Conservation (phyloP, 2,113 vertebrate genomes). For the Lamprotornis superbus region DNA sequence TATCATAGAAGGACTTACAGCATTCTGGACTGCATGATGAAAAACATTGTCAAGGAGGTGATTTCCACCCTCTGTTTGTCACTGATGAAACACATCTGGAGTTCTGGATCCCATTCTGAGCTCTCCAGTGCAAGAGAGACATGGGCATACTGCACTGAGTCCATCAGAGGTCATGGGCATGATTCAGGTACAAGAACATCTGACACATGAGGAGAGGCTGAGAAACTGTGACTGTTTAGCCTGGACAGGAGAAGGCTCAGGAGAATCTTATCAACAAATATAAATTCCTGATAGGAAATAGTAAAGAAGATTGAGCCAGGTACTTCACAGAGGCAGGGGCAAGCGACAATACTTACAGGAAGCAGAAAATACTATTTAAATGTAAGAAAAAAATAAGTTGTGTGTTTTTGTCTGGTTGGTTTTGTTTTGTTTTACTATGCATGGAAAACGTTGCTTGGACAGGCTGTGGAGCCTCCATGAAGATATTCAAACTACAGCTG, state of each 20-base stretch:
- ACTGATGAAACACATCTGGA: not conserved
- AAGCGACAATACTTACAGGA: not conserved
- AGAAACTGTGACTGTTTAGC: not conserved
- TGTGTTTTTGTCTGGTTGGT: rapidly evolving
- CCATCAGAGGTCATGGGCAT: not conserved
- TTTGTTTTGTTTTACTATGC: not conserved
- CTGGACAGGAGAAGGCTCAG: not conserved
- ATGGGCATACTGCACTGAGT: not conserved
- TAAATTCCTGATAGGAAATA: not conserved
- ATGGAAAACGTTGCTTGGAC: not conserved
- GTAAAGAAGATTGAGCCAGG: not conserved
- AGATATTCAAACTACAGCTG: not conserved
- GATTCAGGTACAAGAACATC: not conserved
- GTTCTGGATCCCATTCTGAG: not conserved
- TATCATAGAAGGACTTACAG: not conserved
- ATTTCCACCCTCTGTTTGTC: not conserved
- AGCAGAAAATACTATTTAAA: not conserved
- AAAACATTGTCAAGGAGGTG: not conserved
- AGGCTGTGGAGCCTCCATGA: not conserved
- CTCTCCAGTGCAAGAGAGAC: not conserved
- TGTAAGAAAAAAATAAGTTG: not conserved
- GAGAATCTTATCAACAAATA: not conserved
- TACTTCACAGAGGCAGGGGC: not conserved
- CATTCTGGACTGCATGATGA: not conserved
- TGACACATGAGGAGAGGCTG: not conserved